Base-by-base conservation (phyloP, 2,888 invertebrate genomes). In the Nasonia oneida region DNA sequence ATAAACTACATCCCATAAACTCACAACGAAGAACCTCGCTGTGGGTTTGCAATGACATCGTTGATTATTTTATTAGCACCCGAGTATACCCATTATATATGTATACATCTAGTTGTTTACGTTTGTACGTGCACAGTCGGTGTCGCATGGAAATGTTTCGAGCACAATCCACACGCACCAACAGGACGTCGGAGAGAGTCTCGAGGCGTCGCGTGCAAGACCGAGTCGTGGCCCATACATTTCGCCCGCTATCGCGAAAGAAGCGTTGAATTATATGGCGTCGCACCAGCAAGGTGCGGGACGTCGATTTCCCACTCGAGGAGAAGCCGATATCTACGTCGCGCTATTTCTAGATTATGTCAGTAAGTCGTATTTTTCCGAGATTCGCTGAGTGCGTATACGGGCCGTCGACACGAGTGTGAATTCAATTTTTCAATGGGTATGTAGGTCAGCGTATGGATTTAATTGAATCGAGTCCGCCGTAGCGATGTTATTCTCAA, bases 21-120 rank as follows among this genome's bases (percentile, higher is more conserved):
- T 67, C 67, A 67, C 67, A 67, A 67, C 67, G 67, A 33, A 33
- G 8, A 67, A 14, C 14, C 67, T 67, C 57, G 29, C 57, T 14
- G 53, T 29, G 39, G 80, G 61, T 50, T 86, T 78, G 81, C 77
- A 81, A 78, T 82, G 57, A 39, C 37, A 80, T 83, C 83, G 80
- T 83, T 80, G 47, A 85, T 87, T 85, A 87, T 85, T 87, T 87
- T 85, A 80, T 85, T 71, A 84, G 73, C 37, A 64, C 64, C 33
- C 12, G 57, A 53, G 74, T n/a, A 57, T n/a, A 50, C 53, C 18
- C 18, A 57, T 57, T 23, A 12, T 42, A 42, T 42, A 2, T 42
- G 12, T 42, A 3, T 47, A 47, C 12, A 47, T 47, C 10, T 47
- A 47, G 12, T 47, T 61, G 57, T 61, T n/a, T 61, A 61, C 42